Base-by-base conservation (phyloP, 2,797 vertebrate species). In the Phrynocephalus forsythii region DNA sequence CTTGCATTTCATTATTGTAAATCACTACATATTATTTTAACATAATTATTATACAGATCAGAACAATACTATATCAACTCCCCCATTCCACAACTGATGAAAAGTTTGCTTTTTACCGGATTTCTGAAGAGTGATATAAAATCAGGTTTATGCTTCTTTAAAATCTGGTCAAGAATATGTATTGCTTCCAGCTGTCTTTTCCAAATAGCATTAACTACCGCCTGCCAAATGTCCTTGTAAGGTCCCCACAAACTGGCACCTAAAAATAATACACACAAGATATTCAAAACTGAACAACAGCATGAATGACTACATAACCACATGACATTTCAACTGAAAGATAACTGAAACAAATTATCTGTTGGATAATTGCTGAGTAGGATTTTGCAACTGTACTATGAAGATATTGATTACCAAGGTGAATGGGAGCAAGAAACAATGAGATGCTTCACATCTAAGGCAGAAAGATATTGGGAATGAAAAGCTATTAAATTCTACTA, bases 241-340 rank as follows among this genome's bases (percentile, higher is more conserved):
- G 98, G 99, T 66, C 98, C 98, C 99, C 99, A 99, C 88, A 99
- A 96, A 96, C 98, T 99, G 96, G 98, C 98, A 95, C 98, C 99
- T 99, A 84, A 71, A 93, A 90, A 73, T 75, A 88, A 92, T 91
- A 86, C 6, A 84, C 73, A 85, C 1, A 89, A 89, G 88, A 86
- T 0, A 69, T 88, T 88, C 86, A 73, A 89, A 93, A 90, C 4
- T 28, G 67, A 10, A 90, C 75, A 87, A 90, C 60, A 50, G 56
- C 28, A 16, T 72, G 56, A 75, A 10, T 66, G 79, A 88, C 28
- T 16, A 18, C 11, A 72, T 60, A 28, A 75, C 79, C 82, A 80
- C 16, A 79, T 0, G 22, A 3, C 15, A 88, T 52, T 80, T 81
- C 91, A 5, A 1, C 76, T 20, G 72, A 56, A 56, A 28, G 1